A percentile compares a stretch with the other conserved stretches of the same genome.
These are phyloP conservation scores for Blennius ocellaris DNA, from an alignment of 2,113 vertebrate genomes.

Conservation along the genomic window DNA sequence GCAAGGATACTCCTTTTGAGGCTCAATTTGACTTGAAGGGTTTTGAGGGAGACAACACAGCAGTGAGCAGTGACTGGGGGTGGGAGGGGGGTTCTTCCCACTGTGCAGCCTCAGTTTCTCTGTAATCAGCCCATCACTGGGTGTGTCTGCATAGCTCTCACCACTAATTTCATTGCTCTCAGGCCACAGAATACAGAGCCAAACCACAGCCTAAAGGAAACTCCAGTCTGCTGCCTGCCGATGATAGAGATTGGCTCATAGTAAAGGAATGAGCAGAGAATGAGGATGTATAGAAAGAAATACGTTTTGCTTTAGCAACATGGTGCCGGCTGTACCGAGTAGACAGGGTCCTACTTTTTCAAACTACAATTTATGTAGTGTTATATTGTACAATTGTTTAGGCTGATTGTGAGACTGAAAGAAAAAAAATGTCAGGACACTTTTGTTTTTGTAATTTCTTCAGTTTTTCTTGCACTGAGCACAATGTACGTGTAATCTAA, in stretches of 20 bases:
- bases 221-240: constrained; percentile 53
- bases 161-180: constrained; percentile 84
- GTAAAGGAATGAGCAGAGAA: constrained; percentile 53
- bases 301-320: constrained; percentile 15
- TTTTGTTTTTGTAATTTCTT: no score
- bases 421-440: no score
- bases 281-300: neutral
- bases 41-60: constrained; percentile 48
- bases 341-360: neutral
- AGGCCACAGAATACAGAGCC: constrained; percentile 69
- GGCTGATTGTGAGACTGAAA: no score
- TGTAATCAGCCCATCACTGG: constrained; percentile 85
- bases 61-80: constrained; percentile 7
- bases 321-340: constrained; percentile 6
- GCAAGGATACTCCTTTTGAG: neutral
- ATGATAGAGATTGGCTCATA: constrained; percentile 70
- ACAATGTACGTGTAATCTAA: no score
- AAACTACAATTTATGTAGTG: neutral
- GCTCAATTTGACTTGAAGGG: constrained; percentile 33
- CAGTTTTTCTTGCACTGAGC: no score
- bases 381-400: no score
- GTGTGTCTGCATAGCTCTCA: constrained; percentile 81
- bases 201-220: constrained; percentile 77
- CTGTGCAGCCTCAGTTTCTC: constrained; percentile 71
- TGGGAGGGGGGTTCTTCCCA: constrained; percentile 55